Evolutionary conservation across 2,113 vertebrate species (phyloP), one percentile per base, ranked within the genome.

Genomic region (Odocoileus virginianus): DNA sequence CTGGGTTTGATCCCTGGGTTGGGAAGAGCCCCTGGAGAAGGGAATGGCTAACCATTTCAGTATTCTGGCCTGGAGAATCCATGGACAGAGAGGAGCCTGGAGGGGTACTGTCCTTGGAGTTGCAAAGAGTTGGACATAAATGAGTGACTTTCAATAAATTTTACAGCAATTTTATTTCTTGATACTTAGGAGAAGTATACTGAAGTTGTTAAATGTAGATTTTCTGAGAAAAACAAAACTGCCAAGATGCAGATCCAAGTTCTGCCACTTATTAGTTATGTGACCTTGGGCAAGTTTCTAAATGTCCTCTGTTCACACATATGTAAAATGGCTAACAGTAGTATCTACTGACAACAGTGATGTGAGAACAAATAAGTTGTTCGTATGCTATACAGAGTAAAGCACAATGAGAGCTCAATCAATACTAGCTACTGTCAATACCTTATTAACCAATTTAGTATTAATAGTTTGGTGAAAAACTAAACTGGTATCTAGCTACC

Each of bases 131-230:
- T 40, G n/a, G n/a, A 74, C 10, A 4, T 25, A n/a, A 74, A 36
- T 40, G 36, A 74, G 21, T 5, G 12, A 25, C 33, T 94, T 79
- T 74, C 67, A 74, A 7, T 40, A 74, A 40, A 74, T 43, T 76
- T 94, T 84, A 17, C 5, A 96, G 40, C 5, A 86, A 95, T 90
- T 86, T 84, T 74, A 89, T 67, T 94, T 92, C 43, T 76, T 89
- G 79, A 79, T 45, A 79, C 23, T 79, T 92, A 87, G 45, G 30
- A 93, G 10, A 92, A 50, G 45, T 45, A 14, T 28, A 78, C 14
- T 40, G 2, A 21, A 78, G 27, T n/a, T 88, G 19, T 82, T 71
- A 92, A 74, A 47, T 9, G 5, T 4, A 78, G 1, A 87, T 27
- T 78, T 97, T 83, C 57, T 91, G 28, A 85, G 50, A 1, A 6